phyloP scores from a whole-genome alignment of 2,113 vertebrate species.

The Turnix velox region DNA sequence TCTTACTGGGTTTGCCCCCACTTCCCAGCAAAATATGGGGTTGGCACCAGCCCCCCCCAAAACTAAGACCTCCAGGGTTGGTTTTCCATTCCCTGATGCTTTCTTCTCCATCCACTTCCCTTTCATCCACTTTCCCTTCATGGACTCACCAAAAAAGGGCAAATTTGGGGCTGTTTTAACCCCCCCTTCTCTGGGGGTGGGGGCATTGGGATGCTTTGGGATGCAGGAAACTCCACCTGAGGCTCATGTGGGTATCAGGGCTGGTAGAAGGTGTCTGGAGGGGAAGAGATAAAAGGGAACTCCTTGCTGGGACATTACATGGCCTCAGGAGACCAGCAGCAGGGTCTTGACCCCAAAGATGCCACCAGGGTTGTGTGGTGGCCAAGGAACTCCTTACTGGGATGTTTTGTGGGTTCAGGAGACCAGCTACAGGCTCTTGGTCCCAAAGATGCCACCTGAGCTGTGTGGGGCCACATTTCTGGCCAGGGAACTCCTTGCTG shows the following conservation, averaged over 20 bases:
- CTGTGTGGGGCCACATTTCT: too few relatives aligned
- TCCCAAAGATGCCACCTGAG: too few relatives aligned
- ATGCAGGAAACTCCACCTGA: neutral
- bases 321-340: neutral
- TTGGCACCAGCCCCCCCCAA: too few relatives aligned
- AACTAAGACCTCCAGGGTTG: too few relatives aligned
- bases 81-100: neutral
- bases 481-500: too few relatives aligned
- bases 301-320: accelerated
- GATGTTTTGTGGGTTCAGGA: too few relatives aligned
- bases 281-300: neutral
- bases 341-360: accelerated
- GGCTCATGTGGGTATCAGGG: accelerated
- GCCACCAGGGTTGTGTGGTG: neutral
- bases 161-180: neutral
- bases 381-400: too few relatives aligned
- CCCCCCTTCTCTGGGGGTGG: accelerated
- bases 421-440: too few relatives aligned
- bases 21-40: neutral
- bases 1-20: neutral
- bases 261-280: accelerated
- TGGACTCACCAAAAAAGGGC: neutral
- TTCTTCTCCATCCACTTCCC: neutral
- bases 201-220: neutral
- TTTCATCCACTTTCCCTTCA: accelerated